Base-by-base conservation (phyloP, 1,140 invertebrate species). In the Pentalonia nigronervosa region DNA sequence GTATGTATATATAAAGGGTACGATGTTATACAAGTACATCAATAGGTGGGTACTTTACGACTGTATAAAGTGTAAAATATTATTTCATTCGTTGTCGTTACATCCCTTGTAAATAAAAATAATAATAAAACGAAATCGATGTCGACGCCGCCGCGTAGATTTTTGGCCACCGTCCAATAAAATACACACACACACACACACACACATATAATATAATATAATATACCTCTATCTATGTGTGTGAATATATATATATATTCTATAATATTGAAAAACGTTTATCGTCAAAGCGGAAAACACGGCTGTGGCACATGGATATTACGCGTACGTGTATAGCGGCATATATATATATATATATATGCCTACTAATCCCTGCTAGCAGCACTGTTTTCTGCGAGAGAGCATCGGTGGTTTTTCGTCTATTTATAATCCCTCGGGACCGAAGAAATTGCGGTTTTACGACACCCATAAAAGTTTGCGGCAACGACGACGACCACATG, bases 401-500 rank as follows among this genome's bases (percentile, higher is more conserved):
- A 34, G 9, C 23, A 76, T 23, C 56, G 53, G 36, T 21, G 89
- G 50, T 60, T 90, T 90, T 67, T 45, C 53, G 56, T 67, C 89
- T 90, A 90, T 90, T 90, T 90, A 67, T 90, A 90, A 67, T 90
- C 89, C 56, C 56, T 67, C 25, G 30, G 25, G 89, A 84, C 53
- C 91, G 36, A 67, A 92, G 89, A 93, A 76, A 93, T 93, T 93
- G 91, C 91, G 91, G 91, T 93, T 93, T 93, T 93, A 93, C 91
- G 91, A 93, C 91, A 93, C 34, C 81, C 91, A 93, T 93, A 93
- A 90, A 93, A 93, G 81, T 93, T 84, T 91, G 90, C 81, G 76
- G 89, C 89, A 88, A 88, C 67, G 47, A 23, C 76, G 47, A 25
- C 90, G 60, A 41, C 90, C 91, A 93, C 91, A 93, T 93, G 91